Conservation (phyloP, 2,888 invertebrate species). For the Bursaphelenchus okinawaensis region DNA sequence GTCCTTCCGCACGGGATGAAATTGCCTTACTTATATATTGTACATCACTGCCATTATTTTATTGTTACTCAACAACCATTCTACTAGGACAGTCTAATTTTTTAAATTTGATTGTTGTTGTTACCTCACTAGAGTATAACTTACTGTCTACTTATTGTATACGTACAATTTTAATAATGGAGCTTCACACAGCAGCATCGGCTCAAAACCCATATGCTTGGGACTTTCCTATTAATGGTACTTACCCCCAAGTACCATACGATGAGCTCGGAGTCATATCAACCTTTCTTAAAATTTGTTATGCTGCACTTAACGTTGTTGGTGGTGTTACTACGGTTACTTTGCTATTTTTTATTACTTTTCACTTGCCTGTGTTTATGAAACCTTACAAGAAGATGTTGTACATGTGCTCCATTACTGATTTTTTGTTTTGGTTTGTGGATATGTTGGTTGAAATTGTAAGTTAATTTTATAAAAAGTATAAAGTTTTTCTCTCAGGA, state of each 20-base stretch:
- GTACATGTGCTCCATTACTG: not conserved
- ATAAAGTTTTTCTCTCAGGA: no score
- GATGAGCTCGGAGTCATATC: not conserved
- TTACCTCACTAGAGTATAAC: no score
- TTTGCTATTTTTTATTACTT: not conserved
- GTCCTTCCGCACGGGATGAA: no score
- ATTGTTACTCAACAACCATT: no score
- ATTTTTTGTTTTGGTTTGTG: not conserved
- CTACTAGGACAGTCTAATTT: no score
- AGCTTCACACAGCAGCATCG: not conserved
- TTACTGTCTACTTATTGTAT: no score
- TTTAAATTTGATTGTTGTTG: no score
- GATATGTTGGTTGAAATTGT: not conserved
- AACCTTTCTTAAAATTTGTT: not conserved
- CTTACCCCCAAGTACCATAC: not conserved
- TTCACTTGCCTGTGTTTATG: not conserved
- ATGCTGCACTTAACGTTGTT: not conserved
- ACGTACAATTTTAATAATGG: not conserved
- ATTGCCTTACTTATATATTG: no score
- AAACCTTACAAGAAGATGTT: not conserved
- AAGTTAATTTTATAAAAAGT: no score
- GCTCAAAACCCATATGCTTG: not conserved
- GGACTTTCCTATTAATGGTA: not conserved
- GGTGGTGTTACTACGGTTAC: not conserved
- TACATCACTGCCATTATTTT: no score